phyloP scores from a whole-genome alignment of 2,113 vertebrate genomes.

The Hassar affinis region DNA sequence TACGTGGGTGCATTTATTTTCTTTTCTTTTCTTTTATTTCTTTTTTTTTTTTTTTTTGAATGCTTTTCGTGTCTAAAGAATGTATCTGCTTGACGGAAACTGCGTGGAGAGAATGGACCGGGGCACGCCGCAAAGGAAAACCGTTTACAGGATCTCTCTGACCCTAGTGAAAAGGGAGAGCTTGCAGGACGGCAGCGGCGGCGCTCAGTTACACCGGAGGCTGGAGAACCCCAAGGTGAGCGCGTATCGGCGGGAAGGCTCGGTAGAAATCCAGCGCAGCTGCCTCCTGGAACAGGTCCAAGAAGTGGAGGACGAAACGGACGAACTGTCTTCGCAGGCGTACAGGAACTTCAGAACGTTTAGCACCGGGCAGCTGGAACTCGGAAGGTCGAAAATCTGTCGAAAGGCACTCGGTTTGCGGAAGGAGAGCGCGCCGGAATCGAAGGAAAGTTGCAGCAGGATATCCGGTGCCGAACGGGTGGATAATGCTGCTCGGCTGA shows the following conservation, averaged over 20 bases:
- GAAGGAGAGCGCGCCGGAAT: conserved; percentile 40
- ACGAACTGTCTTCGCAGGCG: conserved; percentile 62
- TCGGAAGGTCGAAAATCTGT: conserved; percentile 76
- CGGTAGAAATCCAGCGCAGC: conserved; percentile 57
- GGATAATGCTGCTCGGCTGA: conserved; percentile 1
- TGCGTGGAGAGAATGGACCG: conserved; percentile 77
- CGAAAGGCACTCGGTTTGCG: conserved; percentile 51
- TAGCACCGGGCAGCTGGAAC: conserved; percentile 90
- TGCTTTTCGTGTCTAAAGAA: conserved; percentile 55
- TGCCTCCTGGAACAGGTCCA: conserved; percentile 70
- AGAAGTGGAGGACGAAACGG: conserved; percentile 71
- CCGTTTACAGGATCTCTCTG: conserved; percentile 90
- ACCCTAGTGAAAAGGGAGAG: conserved; percentile 89
- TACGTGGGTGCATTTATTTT: not conserved
- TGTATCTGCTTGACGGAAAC: conserved; percentile 83
- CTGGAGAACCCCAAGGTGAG: conserved; percentile 57
- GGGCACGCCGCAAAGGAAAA: conserved; percentile 80
- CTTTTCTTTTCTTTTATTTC: too few species aligned
- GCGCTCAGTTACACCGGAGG: conserved; percentile 21
- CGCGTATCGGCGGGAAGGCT: conserved; percentile 58
- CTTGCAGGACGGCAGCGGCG: conserved; percentile 61
- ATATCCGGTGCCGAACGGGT: not conserved
- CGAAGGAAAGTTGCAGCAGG: conserved; percentile 35
- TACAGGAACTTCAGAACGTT: conserved; percentile 82
- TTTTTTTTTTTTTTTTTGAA: not conserved